A percentile compares a stretch with the other conserved stretches of the same genome.
phyloP scores from a whole-genome alignment of 2,113 vertebrate genomes.

The Isurus oxyrinchus region DNA sequence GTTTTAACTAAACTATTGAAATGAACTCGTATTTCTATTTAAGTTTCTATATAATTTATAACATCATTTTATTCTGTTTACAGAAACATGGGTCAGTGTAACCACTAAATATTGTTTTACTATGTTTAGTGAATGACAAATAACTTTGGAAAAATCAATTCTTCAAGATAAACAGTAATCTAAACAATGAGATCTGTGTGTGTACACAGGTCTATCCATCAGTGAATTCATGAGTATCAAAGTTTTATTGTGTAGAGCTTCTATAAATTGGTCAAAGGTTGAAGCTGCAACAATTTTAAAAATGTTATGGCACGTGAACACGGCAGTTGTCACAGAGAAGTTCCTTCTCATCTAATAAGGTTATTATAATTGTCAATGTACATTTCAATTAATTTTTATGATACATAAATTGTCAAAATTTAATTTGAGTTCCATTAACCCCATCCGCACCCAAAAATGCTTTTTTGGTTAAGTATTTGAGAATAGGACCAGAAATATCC shows the following conservation, averaged over 20 bases:
- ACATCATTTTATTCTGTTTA: background rate
- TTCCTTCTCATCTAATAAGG: background rate
- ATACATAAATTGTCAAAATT: background rate
- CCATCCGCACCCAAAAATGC: background rate
- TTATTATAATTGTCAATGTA: background rate
- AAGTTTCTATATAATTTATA: constrained; percentile 2
- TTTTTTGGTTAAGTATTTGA: background rate
- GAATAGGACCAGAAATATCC: background rate
- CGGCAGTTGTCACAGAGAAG: background rate
- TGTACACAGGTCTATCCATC: background rate
- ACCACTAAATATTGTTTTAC: background rate
- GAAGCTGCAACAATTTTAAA: background rate
- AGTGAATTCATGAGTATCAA: background rate
- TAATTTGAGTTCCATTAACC: background rate
- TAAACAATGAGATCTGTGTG: background rate
- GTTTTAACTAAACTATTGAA: background rate
- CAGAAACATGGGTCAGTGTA: background rate
- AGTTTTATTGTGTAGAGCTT: background rate
- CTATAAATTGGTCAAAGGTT: background rate
- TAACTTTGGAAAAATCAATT: background rate
- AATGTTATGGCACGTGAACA: background rate
- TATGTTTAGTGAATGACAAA: background rate
- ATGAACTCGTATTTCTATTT: background rate
- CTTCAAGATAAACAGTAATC: background rate
- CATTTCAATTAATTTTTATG: background rate